Base-by-base conservation (phyloP, 2,888 invertebrate genomes). In the Ochropleura leucogaster region DNA sequence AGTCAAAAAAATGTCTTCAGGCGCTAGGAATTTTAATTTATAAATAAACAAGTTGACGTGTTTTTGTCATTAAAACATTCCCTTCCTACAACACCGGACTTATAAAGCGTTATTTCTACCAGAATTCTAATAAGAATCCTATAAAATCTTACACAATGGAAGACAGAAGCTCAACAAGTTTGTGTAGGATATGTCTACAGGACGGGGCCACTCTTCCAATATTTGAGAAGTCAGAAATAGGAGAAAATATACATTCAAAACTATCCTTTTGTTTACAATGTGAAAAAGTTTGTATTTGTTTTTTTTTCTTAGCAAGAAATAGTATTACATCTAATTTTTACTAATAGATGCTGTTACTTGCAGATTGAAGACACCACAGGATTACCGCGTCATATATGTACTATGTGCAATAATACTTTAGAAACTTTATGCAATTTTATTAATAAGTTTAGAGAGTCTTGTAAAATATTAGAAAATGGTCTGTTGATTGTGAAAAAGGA, bases 331-430 rank as follows among this genome's bases (percentile, higher is more conserved):
- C n/a, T 53, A 46, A 18, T 64, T 55, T n/a, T 42, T 63, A 30
- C 18, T 71, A 59, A 57, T 47, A 55, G 12, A 30, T 42, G n/a
- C 49, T 81, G 18, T 68, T 47, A 73, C 82, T 92, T 92, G 49
- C 90, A 96, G 96, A 87, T 96, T 81, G 92, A 95, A 88, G 94
- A 96, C 82, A 78, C 92, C 53, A 90, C 92, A 68, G 96, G 95
- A 47, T 95, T 92, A 86, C 96, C 96, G 63, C 91, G 90, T 65
- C 89, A 89, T 79, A 94, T 96, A 77, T 96, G 96, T 87, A 80
- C 86, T 12, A 75, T 79, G 44, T 96, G 96, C 88, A 91, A 92
- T 79, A 84, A 87, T 20, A 92, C 89, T 8, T 83, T 96, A 80
- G 90, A 94, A 53, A 88, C 87, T 51, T 81, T 93, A 14, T 90